phyloP scores from a whole-genome alignment of 1,140 invertebrate species.

The Heliothis virescens region DNA sequence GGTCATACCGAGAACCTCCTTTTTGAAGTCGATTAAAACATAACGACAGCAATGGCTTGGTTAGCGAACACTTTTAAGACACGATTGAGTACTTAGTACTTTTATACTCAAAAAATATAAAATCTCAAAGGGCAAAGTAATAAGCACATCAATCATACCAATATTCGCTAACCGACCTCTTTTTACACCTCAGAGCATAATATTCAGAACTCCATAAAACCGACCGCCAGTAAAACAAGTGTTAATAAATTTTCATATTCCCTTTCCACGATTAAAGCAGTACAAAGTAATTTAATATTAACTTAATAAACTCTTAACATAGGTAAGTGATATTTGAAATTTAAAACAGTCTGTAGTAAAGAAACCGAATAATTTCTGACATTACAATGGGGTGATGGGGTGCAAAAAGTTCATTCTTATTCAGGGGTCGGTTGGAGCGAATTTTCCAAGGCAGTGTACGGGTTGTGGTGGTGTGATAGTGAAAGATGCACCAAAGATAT shows the following conservation, averaged over 20 bases:
- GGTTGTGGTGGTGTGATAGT: conserved; percentile 7
- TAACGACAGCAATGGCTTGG: too few relatives aligned
- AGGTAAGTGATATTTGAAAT: conserved; percentile 52
- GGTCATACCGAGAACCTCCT: too few relatives aligned
- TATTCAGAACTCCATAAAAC: conserved; percentile 2
- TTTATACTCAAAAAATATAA: too few relatives aligned
- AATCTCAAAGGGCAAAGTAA: too few relatives aligned
- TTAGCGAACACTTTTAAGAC: too few relatives aligned
- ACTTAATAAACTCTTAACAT: conserved; percentile 47
- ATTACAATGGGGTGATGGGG: conserved; percentile 60
- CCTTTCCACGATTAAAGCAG: conserved; percentile 27
- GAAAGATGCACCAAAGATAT: conserved; percentile 1
- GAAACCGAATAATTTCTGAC: conserved; percentile 58
- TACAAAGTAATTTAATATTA: conserved; percentile 50
- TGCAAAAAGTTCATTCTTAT: conserved; percentile 79
- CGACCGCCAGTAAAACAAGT: not conserved
- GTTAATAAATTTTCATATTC: conserved; percentile 34
- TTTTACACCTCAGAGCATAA: not conserved
- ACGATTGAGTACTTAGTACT: too few relatives aligned
- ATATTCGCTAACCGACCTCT: not conserved
- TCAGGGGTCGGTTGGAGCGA: conserved; percentile 66
- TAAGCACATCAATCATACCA: too few relatives aligned
- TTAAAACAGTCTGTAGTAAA: conserved; percentile 44
- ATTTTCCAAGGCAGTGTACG: conserved; percentile 63
- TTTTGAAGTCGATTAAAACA: too few relatives aligned